Percentiles rank a stretch among this genome's conserved stretches.
Conservation (phyloP, 2,797 vertebrate species). For the Corythornis leucogaster region DNA sequence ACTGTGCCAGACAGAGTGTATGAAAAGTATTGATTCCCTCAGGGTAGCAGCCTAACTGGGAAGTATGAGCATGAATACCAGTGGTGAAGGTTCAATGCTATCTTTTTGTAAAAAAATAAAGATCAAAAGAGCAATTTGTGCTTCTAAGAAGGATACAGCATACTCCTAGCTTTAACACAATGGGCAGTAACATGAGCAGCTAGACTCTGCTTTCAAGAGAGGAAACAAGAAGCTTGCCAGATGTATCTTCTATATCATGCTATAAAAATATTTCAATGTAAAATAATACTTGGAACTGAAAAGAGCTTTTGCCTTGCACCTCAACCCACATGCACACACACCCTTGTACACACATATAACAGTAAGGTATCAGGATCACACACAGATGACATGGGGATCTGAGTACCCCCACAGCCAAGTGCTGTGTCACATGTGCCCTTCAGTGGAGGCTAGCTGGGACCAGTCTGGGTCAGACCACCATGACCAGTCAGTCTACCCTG, state of each 20-base stretch:
- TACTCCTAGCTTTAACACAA: not conserved
- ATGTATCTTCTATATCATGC: accelerated
- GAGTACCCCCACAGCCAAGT: not conserved
- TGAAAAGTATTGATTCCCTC: not conserved
- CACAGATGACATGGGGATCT: accelerated
- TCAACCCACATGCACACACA: accelerated
- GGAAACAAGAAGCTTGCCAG: not conserved
- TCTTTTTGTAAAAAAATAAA: not conserved
- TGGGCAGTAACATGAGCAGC: not conserved
- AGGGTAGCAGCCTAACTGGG: not conserved
- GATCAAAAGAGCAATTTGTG: not conserved
- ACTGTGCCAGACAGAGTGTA: accelerated
- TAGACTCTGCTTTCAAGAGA: not conserved
- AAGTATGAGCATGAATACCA: not conserved
- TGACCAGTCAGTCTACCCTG: not conserved
- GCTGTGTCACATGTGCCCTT: accelerated
- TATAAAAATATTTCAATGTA: not conserved
- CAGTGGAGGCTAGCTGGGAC: accelerated
- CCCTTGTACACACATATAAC: not conserved
- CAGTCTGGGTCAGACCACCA: not conserved
- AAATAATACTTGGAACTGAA: not conserved
- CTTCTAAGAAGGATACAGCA: not conserved
- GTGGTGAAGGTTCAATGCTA: not conserved
- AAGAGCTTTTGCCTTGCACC: not conserved
- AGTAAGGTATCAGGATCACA: accelerated